phyloP scores from a whole-genome alignment of 2,797 vertebrate species.

The Aselliscus stoliczkanus region DNA sequence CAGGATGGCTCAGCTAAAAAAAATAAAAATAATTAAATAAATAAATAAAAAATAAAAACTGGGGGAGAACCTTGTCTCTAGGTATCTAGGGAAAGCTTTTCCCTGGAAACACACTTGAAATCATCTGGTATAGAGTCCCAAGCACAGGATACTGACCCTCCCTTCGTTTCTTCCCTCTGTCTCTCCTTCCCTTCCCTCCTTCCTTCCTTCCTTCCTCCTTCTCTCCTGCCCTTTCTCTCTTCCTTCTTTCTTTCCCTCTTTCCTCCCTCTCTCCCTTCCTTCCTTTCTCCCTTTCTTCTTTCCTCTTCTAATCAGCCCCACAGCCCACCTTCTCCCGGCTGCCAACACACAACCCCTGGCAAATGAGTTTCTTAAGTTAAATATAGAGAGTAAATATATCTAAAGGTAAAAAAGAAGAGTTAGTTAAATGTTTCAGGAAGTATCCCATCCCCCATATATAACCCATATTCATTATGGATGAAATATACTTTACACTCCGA shows the following conservation, averaged over 20 bases:
- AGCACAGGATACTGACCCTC: not conserved
- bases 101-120: not conserved
- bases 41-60: too few relatives aligned
- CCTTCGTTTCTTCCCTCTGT: rapidly evolving
- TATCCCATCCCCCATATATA: not conserved
- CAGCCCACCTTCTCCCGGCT: not conserved
- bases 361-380: not conserved
- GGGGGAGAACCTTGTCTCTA: not conserved
- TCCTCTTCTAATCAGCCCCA: not conserved
- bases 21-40: too few relatives aligned
- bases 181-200: too few relatives aligned
- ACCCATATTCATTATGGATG: not conserved
- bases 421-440: not conserved
- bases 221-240: too few relatives aligned
- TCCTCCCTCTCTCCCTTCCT: too few relatives aligned
- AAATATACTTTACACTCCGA: not conserved
- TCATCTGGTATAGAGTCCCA: not conserved
- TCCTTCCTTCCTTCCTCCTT: too few relatives aligned
- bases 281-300: rapidly evolving
- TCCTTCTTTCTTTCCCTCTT: rapidly evolving
- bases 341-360: not conserved
- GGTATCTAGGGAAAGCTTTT: not conserved
- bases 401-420: not conserved
- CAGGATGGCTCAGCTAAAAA: too few relatives aligned
- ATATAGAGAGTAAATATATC: not conserved